Conservation (phyloP, 2,797 vertebrate species). For the Luscinia luscinia region DNA sequence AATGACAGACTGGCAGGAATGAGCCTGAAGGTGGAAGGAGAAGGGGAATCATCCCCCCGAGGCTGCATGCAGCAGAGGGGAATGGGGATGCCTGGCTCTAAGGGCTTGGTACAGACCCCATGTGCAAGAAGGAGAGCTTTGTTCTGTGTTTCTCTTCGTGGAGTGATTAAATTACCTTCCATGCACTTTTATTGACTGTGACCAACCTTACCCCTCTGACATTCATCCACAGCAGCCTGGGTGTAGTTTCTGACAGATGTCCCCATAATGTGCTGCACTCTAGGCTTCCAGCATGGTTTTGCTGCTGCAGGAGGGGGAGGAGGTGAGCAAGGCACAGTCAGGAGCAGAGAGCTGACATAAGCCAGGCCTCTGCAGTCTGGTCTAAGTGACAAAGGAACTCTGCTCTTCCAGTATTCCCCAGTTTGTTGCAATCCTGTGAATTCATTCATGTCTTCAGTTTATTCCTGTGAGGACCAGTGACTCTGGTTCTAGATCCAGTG, state of each 20-base stretch:
- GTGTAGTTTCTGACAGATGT: not conserved
- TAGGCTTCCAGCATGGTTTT: not conserved
- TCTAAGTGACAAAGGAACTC: not conserved
- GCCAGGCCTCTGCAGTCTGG: not conserved
- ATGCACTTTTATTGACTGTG: not conserved
- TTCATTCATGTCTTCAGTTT: slow-evolving; percentile 10
- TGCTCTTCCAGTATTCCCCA: not conserved
- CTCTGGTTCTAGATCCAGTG: not conserved
- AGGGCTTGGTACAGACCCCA: not conserved
- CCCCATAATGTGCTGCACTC: not conserved
- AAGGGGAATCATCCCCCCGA: not conserved
- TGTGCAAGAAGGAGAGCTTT: not conserved
- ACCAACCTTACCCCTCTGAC: not conserved
- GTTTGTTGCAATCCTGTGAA: not conserved
- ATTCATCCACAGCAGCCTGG: not conserved
- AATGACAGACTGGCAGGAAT: not conserved
- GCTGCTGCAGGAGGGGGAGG: not conserved
- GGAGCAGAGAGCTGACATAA: not conserved
- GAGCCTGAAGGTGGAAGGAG: not conserved
- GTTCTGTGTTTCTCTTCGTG: not conserved
- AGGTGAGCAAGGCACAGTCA: not conserved
- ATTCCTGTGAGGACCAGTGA: not conserved
- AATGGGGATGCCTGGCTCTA: not conserved
- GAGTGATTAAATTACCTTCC: slow-evolving; percentile 13
- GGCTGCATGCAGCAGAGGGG: accelerated